A percentile compares a stretch with the other conserved stretches of the same genome.
phyloP scores from a whole-genome alignment of 2,113 vertebrate genomes.

The Agelaius tricolor region DNA sequence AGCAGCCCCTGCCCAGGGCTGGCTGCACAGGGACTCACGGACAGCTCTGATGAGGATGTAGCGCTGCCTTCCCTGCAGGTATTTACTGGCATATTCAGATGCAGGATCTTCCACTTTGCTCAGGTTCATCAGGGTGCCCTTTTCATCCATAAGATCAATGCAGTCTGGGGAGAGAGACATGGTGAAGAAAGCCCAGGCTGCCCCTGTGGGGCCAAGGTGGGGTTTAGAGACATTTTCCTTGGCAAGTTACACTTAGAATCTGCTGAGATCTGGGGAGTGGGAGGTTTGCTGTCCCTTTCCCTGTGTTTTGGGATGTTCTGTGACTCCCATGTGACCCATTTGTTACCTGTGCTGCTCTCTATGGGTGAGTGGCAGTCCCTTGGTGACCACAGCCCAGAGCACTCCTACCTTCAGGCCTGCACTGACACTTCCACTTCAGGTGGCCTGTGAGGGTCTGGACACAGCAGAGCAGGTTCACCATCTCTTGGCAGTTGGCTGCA shows the following conservation, averaged over 20 bases:
- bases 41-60: slow-evolving; percentile 40
- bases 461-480: slow-evolving; percentile 49
- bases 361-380: fast-evolving
- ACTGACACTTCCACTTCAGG: slow-evolving; percentile 31
- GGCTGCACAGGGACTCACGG: neutral
- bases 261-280: neutral
- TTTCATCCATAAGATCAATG: slow-evolving; percentile 41
- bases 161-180: neutral
- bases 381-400: fast-evolving
- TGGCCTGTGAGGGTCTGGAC: neutral
- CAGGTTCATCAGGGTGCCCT: slow-evolving; percentile 17
- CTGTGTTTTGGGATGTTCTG: neutral
- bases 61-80: neutral
- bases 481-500: neutral
- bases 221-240: neutral
- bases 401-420: neutral
- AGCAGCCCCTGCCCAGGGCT: neutral
- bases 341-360: neutral
- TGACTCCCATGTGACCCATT: neutral
- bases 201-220: neutral
- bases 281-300: neutral
- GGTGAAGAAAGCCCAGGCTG: neutral
- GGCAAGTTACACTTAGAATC: neutral
- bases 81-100: neutral
- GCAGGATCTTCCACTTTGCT: neutral